Percentiles rank a stretch among this genome's conserved stretches.
Conservation (phyloP, 2,797 vertebrate species). For the Chaetophractus vellerosus region DNA sequence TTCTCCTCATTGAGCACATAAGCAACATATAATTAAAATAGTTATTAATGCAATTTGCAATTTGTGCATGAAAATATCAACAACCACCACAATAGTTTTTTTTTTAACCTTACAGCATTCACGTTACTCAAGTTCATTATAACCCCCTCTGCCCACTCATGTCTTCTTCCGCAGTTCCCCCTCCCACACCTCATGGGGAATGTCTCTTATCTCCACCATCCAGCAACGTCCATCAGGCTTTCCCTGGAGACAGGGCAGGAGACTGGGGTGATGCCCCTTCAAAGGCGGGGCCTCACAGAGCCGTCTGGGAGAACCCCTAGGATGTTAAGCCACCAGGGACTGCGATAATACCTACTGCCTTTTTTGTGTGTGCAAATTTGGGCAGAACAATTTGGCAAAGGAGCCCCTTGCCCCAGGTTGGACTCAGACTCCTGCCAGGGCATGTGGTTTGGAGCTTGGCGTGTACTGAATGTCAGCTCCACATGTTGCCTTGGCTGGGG, state of each 20-base stretch:
- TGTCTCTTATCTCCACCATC: fast-evolving
- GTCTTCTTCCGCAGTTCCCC: not conserved
- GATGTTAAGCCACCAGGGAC: not conserved
- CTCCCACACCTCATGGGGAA: fast-evolving
- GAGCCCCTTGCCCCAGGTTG: not conserved
- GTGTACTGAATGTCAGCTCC: too few species aligned
- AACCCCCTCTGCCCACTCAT: not conserved
- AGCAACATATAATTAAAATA: not conserved
- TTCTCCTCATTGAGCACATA: not conserved
- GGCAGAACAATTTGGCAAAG: not conserved
- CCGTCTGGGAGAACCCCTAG: not conserved
- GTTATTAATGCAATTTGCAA: not conserved
- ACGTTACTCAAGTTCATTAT: fast-evolving
- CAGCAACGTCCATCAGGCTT: not conserved
- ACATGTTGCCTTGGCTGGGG: not conserved
- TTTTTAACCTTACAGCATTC: not conserved
- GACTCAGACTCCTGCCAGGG: not conserved
- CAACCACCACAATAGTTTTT: not conserved
- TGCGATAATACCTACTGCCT: not conserved
- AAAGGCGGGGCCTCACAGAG: too few species aligned
- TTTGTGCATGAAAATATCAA: not conserved
- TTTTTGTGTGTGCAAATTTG: not conserved
- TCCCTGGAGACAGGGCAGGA: not conserved
- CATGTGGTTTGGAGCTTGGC: not conserved
- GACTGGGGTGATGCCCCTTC: not conserved